phyloP scores from a whole-genome alignment of 2,113 vertebrate genomes.

The Syngnathoides biaculeatus region DNA sequence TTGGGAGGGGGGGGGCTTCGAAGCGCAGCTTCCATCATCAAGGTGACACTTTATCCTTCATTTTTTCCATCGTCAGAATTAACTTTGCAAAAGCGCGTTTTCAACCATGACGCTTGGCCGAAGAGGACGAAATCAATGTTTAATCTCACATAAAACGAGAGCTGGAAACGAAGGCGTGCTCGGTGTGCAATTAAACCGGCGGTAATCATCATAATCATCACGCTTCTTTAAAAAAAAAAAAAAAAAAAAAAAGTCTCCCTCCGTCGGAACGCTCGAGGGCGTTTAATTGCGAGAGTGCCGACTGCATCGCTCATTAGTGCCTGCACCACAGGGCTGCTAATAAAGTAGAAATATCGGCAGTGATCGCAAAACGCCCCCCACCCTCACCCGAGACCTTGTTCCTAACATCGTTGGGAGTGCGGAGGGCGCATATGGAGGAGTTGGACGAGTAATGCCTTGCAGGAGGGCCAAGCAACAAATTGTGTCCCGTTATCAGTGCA shows the following conservation, averaged over 20 bases:
- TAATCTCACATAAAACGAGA: constrained; percentile 22
- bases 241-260: constrained; percentile 18
- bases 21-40: neutral
- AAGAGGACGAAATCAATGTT: constrained; percentile 52
- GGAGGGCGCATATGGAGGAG: constrained; percentile 6
- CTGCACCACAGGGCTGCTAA: constrained; percentile 13
- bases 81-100: neutral
- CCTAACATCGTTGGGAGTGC: constrained; percentile 4
- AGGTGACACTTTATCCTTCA: neutral
- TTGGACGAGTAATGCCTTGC: constrained; percentile 59
- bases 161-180: neutral
- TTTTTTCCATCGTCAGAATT: neutral
- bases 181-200: constrained; percentile 33
- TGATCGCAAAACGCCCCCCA: neutral
- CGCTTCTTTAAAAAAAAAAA: constrained; percentile 7
- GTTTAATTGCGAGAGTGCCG: constrained; percentile 52
- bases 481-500: constrained; percentile 75
- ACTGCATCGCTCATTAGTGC: constrained; percentile 48
- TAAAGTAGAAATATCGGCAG: neutral
- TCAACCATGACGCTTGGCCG: constrained; percentile 38
- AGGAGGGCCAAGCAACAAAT: constrained; percentile 69
- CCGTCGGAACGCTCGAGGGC: constrained; percentile 51
- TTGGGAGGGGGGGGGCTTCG: too few species aligned
- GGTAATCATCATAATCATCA: constrained; percentile 13
- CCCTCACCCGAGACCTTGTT: neutral